phyloP scores from a whole-genome alignment of 2,797 vertebrate genomes.

The Aphelocoma californica region DNA sequence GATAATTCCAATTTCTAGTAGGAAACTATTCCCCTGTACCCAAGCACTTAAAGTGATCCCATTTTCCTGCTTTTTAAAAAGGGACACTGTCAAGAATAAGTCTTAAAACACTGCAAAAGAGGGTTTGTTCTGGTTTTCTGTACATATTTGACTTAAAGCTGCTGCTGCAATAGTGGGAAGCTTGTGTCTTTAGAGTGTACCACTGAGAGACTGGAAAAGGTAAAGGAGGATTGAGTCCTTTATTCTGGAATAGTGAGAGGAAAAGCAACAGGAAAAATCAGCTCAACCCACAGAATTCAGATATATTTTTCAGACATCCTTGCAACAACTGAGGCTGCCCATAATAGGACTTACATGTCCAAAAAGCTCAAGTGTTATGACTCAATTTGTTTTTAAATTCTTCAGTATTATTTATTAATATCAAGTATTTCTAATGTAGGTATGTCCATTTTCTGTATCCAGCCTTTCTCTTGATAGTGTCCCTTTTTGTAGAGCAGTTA shows the following conservation, averaged over 20 bases:
- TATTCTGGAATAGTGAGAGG: neutral
- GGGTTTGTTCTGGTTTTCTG: neutral
- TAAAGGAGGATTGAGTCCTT: neutral
- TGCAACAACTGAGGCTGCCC: neutral
- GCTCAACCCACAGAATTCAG: conserved; percentile 12
- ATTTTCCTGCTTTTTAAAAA: conserved; percentile 52
- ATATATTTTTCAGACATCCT: neutral
- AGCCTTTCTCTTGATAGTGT: conserved; percentile 49
- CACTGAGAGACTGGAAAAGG: neutral
- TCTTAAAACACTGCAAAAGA: neutral
- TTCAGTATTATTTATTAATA: conserved; percentile 16
- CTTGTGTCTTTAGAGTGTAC: neutral
- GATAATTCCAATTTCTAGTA: conserved; percentile 23
- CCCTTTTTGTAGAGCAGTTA: conserved; percentile 48
- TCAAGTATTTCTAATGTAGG: neutral
- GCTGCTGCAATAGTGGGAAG: neutral
- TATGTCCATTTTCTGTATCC: neutral
- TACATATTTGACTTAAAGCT: neutral
- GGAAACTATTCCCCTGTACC: conserved; percentile 14
- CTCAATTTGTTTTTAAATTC: neutral
- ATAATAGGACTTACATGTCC: neutral
- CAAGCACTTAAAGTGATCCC: conserved; percentile 33
- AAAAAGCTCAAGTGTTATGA: conserved; percentile 7
- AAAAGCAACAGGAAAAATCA: neutral
- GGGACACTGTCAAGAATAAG: conserved; percentile 45